Conservation (phyloP, 2,113 vertebrate species). For the Pteronura brasiliensis region DNA sequence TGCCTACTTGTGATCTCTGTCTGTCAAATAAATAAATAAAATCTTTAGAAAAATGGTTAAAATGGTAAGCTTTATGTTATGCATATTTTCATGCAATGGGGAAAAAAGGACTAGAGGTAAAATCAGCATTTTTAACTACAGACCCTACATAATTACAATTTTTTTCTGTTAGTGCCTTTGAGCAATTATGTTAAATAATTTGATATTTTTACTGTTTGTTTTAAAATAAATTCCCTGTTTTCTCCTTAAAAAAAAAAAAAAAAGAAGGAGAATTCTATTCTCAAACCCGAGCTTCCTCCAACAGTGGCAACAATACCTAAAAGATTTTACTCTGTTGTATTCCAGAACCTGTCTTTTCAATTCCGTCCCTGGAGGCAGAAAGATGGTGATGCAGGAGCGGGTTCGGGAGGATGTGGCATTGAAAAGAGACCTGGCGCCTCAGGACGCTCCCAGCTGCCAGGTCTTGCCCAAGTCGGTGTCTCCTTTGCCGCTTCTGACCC, state of each 20-base stretch:
- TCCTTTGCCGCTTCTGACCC: not conserved
- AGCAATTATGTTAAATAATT: not conserved
- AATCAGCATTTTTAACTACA: not conserved
- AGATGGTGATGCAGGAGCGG: rapidly evolving
- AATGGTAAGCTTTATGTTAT: not conserved
- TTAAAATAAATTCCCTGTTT: slow-evolving; percentile 12
- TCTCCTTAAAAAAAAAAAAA: not conserved
- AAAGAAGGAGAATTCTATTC: not conserved
- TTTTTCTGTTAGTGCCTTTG: not conserved
- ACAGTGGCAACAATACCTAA: not conserved
- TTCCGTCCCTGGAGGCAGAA: not conserved
- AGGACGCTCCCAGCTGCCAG: not conserved
- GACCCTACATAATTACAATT: not conserved
- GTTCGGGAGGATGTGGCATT: rapidly evolving
- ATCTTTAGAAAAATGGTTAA: not conserved
- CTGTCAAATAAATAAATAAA: no score
- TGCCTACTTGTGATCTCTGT: no score
- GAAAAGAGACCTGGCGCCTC: not conserved
- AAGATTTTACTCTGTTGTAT: not conserved
- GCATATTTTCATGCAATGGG: not conserved
- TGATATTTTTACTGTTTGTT: not conserved
- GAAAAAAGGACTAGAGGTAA: not conserved
- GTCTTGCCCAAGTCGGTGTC: not conserved
- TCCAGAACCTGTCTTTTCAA: not conserved
- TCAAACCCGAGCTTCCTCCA: not conserved